These are phyloP conservation scores for Drosophila anomelani DNA, from an alignment of 2,888 invertebrate genomes.

Conservation along the genomic window DNA sequence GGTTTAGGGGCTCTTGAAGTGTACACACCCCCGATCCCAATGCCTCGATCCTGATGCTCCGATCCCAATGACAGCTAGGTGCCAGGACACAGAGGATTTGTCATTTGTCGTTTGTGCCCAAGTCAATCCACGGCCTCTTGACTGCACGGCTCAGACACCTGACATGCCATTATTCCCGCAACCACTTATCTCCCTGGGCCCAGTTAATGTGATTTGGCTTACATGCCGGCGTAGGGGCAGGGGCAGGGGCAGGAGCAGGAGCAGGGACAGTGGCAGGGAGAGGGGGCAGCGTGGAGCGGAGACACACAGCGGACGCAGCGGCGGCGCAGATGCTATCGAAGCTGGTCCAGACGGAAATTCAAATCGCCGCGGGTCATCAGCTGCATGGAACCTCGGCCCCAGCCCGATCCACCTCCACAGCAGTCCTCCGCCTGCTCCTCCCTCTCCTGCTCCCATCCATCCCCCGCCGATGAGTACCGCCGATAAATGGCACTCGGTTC, in stretches of 20 bases:
- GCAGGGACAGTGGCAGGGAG: background rate
- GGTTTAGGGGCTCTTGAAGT: conserved; percentile 52
- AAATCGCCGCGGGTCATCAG: conserved; percentile 70
- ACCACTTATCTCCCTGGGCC: conserved; percentile 2
- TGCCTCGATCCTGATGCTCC: background rate
- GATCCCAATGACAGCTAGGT: conserved; percentile 2
- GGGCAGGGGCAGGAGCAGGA: background rate
- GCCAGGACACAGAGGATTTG: conserved; percentile 16
- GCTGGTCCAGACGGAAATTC: conserved; percentile 63
- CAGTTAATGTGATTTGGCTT: conserved; percentile 66
- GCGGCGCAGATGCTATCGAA: conserved; percentile 51
- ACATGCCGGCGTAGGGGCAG: conserved; percentile 32
- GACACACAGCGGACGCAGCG: conserved; percentile 34
- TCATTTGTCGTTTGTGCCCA: conserved; percentile 18
- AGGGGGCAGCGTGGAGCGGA: conserved; percentile 7
- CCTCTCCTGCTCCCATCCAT: background rate
- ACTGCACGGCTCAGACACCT: conserved; percentile 30
- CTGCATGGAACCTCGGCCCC: conserved; percentile 47
- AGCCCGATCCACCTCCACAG: conserved; percentile 28
- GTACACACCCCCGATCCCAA: conserved; percentile 38
- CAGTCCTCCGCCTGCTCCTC: background rate
- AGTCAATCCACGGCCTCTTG: conserved; percentile 37
- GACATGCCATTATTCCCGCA: conserved; percentile 9
- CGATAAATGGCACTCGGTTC: conserved; percentile 31
- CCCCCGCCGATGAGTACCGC: conserved; percentile 22